Evolutionary conservation across 2,113 vertebrate species (phyloP).

Genomic region (Eubucco bourcierii): DNA sequence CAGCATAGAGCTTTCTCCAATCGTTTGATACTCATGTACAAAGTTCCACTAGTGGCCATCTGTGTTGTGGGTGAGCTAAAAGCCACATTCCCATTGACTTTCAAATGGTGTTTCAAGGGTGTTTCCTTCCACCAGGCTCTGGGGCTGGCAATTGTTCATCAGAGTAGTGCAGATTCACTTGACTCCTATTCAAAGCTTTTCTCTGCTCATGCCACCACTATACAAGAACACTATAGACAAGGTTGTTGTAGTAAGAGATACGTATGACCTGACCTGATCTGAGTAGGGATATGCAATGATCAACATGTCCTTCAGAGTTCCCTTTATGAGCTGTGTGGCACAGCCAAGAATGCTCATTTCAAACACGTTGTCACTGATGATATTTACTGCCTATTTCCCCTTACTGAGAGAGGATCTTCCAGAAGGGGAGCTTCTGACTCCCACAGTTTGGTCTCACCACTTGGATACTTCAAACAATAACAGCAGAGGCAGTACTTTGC

Average conservation of each 20-base stretch:
- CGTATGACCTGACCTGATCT: background rate
- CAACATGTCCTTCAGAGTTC: background rate
- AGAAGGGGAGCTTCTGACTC: background rate
- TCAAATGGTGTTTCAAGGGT: background rate
- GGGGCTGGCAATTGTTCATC: background rate
- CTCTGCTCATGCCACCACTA: background rate
- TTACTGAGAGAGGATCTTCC: background rate
- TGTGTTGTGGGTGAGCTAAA: background rate
- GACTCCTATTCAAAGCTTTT: background rate
- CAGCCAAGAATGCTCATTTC: background rate
- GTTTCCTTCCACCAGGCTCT: background rate
- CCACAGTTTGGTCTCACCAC: background rate
- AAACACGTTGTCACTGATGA: background rate
- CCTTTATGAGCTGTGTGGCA: background rate
- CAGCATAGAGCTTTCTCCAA: background rate
- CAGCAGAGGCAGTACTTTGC: background rate
- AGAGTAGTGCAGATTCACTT: background rate
- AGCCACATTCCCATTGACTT: background rate
- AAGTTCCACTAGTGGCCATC: background rate
- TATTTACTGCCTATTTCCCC: background rate
- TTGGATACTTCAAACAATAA: background rate
- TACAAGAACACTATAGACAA: background rate
- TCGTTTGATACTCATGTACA: background rate
- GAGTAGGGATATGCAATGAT: background rate
- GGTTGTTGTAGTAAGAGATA: background rate